A percentile compares a stretch with the other conserved stretches of the same genome.
These are phyloP conservation scores for Enteromius paludinosus DNA, from an alignment of 2,797 vertebrate genomes.

Conservation along the genomic window DNA sequence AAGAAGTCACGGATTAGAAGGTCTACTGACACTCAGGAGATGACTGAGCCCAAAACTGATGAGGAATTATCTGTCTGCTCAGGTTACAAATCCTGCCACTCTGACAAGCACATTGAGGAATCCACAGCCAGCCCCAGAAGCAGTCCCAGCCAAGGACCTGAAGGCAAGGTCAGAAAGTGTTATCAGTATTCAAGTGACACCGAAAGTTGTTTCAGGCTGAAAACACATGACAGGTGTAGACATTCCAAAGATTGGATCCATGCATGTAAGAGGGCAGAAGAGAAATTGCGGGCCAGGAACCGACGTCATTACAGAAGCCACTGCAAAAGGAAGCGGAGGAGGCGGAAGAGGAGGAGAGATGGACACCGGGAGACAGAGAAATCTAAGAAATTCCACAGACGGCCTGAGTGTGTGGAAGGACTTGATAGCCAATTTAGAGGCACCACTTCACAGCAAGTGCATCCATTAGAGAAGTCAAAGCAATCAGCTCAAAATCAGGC, in stretches of 20 bases:
- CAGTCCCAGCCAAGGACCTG: slow-evolving; percentile 42
- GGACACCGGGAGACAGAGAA: slow-evolving; percentile 58
- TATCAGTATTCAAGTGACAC: slow-evolving; percentile 41
- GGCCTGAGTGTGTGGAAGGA: slow-evolving; percentile 51
- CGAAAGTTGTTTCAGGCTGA: slow-evolving; percentile 62
- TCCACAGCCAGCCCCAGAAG: slow-evolving; percentile 24
- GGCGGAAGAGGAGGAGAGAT: slow-evolving; percentile 70
- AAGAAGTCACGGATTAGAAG: slow-evolving; percentile 74
- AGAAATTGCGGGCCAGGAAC: slow-evolving; percentile 72
- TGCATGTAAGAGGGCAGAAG: slow-evolving; percentile 65
- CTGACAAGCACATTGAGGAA: slow-evolving; percentile 55
- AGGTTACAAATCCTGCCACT: slow-evolving; percentile 40
- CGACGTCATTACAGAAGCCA: slow-evolving; percentile 74
- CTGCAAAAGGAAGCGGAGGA: slow-evolving; percentile 77
- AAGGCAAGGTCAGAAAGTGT: slow-evolving; percentile 52
- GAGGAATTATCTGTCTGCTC: slow-evolving; percentile 43
- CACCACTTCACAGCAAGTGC: slow-evolving; percentile 61
- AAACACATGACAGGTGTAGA: slow-evolving; percentile 68
- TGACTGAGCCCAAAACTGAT: slow-evolving; percentile 41
- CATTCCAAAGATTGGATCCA: slow-evolving; percentile 65
- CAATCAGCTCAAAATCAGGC: slow-evolving; percentile 67
- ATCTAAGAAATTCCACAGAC: slow-evolving; percentile 58
- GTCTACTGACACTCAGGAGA: slow-evolving; percentile 50
- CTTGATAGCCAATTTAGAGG: slow-evolving; percentile 65
- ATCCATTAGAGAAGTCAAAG: slow-evolving; percentile 67